A percentile compares a stretch with the other conserved stretches of the same genome.
phyloP scores from a whole-genome alignment of 1,140 invertebrate genomes.

The Scylla paramamosain region DNA sequence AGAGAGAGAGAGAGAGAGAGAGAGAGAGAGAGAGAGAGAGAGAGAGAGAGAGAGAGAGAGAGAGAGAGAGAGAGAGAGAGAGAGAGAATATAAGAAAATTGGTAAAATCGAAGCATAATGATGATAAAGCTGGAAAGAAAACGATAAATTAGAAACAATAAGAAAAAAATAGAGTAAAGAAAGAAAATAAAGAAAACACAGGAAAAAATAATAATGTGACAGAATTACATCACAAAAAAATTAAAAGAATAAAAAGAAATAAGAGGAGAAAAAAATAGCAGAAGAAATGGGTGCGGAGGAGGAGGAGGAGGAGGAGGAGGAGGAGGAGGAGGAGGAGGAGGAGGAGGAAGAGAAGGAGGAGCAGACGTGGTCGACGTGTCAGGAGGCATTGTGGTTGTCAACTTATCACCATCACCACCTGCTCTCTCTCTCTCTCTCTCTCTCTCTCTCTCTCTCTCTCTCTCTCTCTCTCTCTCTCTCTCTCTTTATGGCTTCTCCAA shows the following conservation, averaged over 20 bases:
- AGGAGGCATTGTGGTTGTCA: neutral
- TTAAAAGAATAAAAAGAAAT: neutral
- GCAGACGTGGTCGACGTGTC: neutral
- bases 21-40: too few relatives aligned
- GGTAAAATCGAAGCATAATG: neutral
- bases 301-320: neutral
- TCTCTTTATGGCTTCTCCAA: too few relatives aligned
- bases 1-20: too few relatives aligned
- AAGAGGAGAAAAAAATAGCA: neutral
- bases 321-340: slow-evolving; percentile 26
- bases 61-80: neutral
- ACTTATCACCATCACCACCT: too few relatives aligned
- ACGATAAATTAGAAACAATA: too few relatives aligned
- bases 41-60: too few relatives aligned
- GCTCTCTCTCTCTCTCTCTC: too few relatives aligned
- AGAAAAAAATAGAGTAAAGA: neutral
- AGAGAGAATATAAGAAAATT: neutral
- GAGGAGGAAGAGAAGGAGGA: slow-evolving; percentile 12
- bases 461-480: too few relatives aligned
- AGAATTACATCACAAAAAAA: neutral
- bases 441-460: too few relatives aligned
- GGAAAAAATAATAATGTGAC: too few relatives aligned
- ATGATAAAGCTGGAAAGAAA: too few relatives aligned
- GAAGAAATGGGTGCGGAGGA: neutral
- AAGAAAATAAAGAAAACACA: too few relatives aligned